Evolutionary conservation across 2,888 invertebrate genomes (phyloP).

Genomic region (Limnephilus lunatus): DNA sequence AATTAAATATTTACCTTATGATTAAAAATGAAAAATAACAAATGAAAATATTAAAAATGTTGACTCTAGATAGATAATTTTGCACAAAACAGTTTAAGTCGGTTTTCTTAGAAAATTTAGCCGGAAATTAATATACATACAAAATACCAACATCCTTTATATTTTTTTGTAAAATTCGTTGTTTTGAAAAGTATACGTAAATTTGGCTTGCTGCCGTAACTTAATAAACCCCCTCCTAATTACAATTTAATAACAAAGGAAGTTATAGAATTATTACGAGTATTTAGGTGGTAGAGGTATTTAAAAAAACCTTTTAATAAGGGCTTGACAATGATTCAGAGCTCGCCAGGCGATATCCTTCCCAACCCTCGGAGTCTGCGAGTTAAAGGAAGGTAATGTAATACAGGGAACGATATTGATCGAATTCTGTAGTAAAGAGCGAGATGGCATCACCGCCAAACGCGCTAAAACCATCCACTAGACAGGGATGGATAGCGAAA

Average conservation of each 20-base stretch:
- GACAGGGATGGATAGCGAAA: constrained; percentile 36
- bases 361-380: constrained; percentile 47
- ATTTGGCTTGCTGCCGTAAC: not conserved
- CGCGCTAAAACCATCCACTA: not conserved
- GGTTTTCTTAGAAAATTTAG: not conserved
- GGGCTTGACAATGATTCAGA: not conserved
- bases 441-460: constrained; percentile 47
- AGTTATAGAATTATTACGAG: not conserved
- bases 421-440: constrained; percentile 59
- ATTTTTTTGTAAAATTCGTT: not conserved
- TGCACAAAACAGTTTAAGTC: not conserved
- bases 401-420: constrained; percentile 62
- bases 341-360: constrained; percentile 40
- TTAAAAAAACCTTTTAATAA: not conserved
- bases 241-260: too few relatives aligned
- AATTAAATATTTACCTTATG: not conserved
- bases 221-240: not conserved
- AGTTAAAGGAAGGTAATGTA: constrained; percentile 61
- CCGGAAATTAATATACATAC: not conserved
- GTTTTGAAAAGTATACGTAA: too few relatives aligned
- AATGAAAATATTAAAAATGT: not conserved
- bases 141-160: not conserved
- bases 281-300: not conserved
- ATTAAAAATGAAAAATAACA: not conserved
- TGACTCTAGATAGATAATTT: not conserved